Evolutionary conservation across 2,888 invertebrate genomes (phyloP), one percentile per base, ranked within the genome.

Genomic region (Beris morrisii): DNA sequence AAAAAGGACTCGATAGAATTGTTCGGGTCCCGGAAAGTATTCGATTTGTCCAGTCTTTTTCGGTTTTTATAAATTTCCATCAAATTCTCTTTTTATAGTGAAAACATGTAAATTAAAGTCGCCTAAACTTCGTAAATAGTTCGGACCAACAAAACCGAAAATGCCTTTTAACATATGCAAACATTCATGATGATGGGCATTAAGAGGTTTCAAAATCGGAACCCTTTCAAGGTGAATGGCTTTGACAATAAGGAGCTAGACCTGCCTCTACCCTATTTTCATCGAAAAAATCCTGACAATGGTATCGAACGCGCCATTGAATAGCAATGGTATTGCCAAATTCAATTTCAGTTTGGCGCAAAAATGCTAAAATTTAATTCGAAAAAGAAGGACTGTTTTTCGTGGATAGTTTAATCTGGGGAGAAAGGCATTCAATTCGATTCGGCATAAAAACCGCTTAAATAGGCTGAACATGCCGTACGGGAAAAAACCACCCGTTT

Each of bases 21-120:
- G 22, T 22, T 22, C 22, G 38, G 38, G 38, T 38, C 38, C 48
- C 12, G n/a, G 54, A 31, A 54, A 54, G 12, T 30, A 22, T 38
- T 61, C 61, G 50, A 50, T 61, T 31, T 59, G 48, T 50, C 52
- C 15, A 38, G 11, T 38, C 15, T 52, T 30, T 32, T 22, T 22
- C 3, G 50, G 28, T 56, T 58, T 45, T 50, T 50, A 48, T 57
- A 57, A 58, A 58, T 58, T 58, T 54, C 64, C 54, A 64, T 54
- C 46, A 44, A 63, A 52, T 63, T 52, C 43, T 9, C n/a, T 52
- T 28, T 54, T 64, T 54, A 64, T 45, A 44, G 64, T 9, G 46
- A 64, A 64, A 64, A 64, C 54, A 64, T 64, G 64, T 53, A 64
- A 64, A 64, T 54, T 64, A 44, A 53, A 54, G 44, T 31, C 63